Conservation (phyloP, 2,888 invertebrate species). For the Meghimatium bilineatum region DNA sequence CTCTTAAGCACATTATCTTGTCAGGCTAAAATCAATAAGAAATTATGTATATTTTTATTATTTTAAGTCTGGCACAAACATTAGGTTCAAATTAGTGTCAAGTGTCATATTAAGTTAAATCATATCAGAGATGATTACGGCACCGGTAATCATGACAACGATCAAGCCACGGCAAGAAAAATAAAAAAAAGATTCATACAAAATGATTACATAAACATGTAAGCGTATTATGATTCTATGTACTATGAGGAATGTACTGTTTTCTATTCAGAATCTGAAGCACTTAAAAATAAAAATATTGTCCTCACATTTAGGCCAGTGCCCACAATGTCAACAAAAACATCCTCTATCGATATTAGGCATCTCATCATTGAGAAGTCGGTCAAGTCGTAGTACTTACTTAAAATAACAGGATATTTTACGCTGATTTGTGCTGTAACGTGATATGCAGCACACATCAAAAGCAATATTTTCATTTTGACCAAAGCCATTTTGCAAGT, state of each 20-base stretch:
- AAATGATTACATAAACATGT: neutral
- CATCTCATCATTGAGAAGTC: neutral
- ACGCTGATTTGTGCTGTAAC: neutral
- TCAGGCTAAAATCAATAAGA: no score
- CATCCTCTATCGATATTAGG: neutral
- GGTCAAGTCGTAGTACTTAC: constrained; percentile 5
- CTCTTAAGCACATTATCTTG: no score
- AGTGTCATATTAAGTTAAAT: no score
- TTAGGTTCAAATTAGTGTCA: no score
- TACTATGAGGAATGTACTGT: neutral
- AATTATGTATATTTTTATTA: no score
- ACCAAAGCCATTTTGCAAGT: neutral
- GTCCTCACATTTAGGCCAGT: no score
- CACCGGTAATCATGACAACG: no score
- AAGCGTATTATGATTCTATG: neutral
- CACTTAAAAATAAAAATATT: neutral
- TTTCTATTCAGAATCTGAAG: no score
- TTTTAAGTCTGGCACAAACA: no score
- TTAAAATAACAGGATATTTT: constrained; percentile 8
- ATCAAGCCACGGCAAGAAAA: no score
- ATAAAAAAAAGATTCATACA: neutral
- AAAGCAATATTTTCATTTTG: neutral
- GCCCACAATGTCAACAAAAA: no score
- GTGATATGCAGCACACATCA: neutral
- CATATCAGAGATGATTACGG: no score